phyloP scores from a whole-genome alignment of 2,888 invertebrate species.

The Tenthredo distinguenda region DNA sequence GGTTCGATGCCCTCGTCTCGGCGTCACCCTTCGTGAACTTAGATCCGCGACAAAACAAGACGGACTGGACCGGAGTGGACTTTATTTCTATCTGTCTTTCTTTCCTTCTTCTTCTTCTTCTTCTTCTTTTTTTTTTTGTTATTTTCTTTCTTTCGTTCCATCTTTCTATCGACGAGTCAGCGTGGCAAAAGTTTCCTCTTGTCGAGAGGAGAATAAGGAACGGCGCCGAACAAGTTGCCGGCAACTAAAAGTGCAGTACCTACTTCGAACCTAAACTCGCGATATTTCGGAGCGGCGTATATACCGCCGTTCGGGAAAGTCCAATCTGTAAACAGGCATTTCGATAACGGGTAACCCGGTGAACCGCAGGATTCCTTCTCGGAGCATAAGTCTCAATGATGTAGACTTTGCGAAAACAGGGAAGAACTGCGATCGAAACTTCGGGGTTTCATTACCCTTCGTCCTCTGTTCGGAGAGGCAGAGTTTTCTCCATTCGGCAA shows the following conservation, averaged over 20 bases:
- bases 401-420: background rate
- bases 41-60: constrained; percentile 15
- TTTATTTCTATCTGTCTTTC: background rate
- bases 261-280: background rate
- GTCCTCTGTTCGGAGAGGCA: background rate
- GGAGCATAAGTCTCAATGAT: background rate
- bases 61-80: background rate
- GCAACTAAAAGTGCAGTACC: constrained; percentile 22
- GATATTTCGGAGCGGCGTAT: background rate
- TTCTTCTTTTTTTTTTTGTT: background rate
- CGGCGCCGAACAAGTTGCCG: background rate
- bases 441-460: background rate
- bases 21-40: background rate
- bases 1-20: constrained; percentile 9
- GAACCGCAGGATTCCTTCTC: constrained; percentile 60
- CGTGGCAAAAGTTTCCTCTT: constrained; percentile 35
- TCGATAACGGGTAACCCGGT: constrained; percentile 74
- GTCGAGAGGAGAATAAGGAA: background rate
- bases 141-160: background rate
- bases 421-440: background rate
- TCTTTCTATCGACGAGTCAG: constrained; percentile 9
- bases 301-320: constrained; percentile 56
- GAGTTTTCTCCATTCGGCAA: background rate
- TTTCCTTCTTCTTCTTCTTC: background rate
- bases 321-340: constrained; percentile 76